Base-by-base conservation (phyloP, 2,113 vertebrate genomes). In the Prinia subflava region DNA sequence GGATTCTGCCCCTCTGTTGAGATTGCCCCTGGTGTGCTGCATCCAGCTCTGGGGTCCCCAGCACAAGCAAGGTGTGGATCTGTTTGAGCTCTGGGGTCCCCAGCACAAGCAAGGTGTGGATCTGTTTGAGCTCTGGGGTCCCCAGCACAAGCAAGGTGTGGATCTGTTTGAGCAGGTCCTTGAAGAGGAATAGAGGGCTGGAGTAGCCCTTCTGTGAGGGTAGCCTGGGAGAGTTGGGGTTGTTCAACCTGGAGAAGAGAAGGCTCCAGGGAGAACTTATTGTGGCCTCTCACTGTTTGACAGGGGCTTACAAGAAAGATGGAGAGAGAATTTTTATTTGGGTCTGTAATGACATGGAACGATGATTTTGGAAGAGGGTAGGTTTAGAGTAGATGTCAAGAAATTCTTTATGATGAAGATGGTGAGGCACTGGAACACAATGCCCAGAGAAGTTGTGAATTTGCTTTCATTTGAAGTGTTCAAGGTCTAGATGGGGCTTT, bases 81-180 rank as follows among this genome's bases (percentile, higher is more conserved):
- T 69, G 28, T 30, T 60, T 14, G 25, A 75, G 41, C 0, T 50
- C 35, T 56, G 41, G 37, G 7, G 8, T 20, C 5, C 23, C 6
- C 31, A 55, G 28, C 24, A 18, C 22, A 53, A 52, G 75, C 20
- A 55, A 28, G 5, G 1, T 47, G 0, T 20, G 24, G 33, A 63
- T 30, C n/a, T n/a, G n/a, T n/a, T n/a, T n/a, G n/a, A n/a, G n/a
- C n/a, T n/a, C n/a, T n/a, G n/a, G 42, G 8, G 8, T 20, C 5
- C 23, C 6, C 30, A 55, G 28, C 24, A 20, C 21, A 53, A 52
- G 75, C 20, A 53, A 28, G 5, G 1, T 47, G 0, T 20, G 24
- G 33, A 63, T 30, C 49, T 69, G 28, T 30, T 60, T 14, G 25
- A 75, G 41, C 0, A 0, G 7, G 20, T 56, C 33, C 47, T 3